A percentile compares a stretch with the other conserved stretches of the same genome.
Evolutionary conservation across 2,113 vertebrate genomes (phyloP).

Genomic region (Nannobrachium achirus): DNA sequence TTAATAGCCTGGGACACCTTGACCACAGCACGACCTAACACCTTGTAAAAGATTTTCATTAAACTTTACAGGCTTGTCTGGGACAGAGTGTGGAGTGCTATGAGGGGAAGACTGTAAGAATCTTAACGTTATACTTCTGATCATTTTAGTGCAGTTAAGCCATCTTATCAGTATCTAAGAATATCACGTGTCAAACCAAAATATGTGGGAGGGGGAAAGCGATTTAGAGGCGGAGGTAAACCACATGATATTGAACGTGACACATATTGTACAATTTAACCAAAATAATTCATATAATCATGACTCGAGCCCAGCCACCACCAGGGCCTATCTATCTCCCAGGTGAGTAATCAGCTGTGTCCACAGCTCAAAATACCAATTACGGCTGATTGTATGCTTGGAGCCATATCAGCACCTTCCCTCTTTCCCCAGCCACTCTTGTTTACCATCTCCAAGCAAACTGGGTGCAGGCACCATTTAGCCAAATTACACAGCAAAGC

Average conservation of each 20-base stretch:
- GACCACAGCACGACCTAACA: constrained; percentile 32
- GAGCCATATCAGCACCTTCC: constrained; percentile 53
- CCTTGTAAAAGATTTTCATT: constrained; percentile 44
- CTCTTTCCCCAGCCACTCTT: constrained; percentile 65
- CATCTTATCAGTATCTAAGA: constrained; percentile 1
- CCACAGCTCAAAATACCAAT: constrained; percentile 65
- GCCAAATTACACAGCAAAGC: constrained; percentile 76
- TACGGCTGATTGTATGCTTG: constrained; percentile 66
- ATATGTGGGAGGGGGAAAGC: neutral
- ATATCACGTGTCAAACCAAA: neutral
- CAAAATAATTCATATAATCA: constrained; percentile 42
- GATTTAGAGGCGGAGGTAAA: neutral
- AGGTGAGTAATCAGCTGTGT: constrained; percentile 57
- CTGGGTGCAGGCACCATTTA: constrained; percentile 68
- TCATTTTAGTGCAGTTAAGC: neutral
- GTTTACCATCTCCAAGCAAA: constrained; percentile 73
- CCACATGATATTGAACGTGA: constrained; percentile 14
- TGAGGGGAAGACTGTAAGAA: neutral
- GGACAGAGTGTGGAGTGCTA: constrained; percentile 7
- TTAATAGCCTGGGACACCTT: constrained; percentile 17
- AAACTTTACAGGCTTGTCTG: constrained; percentile 26
- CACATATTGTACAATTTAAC: constrained; percentile 17
- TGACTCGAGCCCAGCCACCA: constrained; percentile 26
- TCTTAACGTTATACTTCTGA: neutral
- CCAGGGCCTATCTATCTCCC: constrained; percentile 44